Percentiles rank a stretch among this genome's conserved stretches.
Conservation (phyloP, 2,888 invertebrate genomes). For the Saturnia pavonia region DNA sequence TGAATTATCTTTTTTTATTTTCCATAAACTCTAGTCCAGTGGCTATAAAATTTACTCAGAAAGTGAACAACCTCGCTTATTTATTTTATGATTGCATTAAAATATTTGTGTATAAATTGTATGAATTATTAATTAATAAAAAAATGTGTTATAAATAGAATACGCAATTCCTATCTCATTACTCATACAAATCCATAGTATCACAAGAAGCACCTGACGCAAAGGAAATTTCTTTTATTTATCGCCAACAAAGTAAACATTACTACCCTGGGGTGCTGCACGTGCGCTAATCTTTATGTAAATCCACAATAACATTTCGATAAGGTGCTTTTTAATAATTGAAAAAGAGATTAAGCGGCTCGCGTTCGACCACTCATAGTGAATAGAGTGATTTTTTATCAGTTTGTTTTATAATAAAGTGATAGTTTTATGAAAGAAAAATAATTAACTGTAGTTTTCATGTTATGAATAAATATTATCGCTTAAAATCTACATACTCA, state of each 20-base stretch:
- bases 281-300: constrained; percentile 73
- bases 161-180: not conserved
- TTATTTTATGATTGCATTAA: no score
- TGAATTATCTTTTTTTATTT: no score
- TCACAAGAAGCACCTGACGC: constrained; percentile 8
- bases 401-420: constrained; percentile 31
- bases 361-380: constrained; percentile 40
- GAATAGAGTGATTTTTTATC: constrained; percentile 38
- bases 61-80: no score
- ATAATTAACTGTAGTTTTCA: constrained; percentile 32
- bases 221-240: constrained; percentile 7
- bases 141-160: not conserved
- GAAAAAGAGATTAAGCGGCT: constrained; percentile 69
- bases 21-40: no score
- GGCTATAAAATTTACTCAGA: no score
- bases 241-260: constrained; percentile 13
- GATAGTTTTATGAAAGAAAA: constrained; percentile 35
- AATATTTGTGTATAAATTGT: no score
- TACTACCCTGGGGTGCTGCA: constrained; percentile 41
- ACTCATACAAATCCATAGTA: not conserved
- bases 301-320: constrained; percentile 72
- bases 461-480: not conserved
- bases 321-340: constrained; percentile 77
- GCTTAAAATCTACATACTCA: no score
- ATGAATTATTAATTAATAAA: not conserved